phyloP scores from a whole-genome alignment of 2,797 vertebrate species.

The Myotis myotis region DNA sequence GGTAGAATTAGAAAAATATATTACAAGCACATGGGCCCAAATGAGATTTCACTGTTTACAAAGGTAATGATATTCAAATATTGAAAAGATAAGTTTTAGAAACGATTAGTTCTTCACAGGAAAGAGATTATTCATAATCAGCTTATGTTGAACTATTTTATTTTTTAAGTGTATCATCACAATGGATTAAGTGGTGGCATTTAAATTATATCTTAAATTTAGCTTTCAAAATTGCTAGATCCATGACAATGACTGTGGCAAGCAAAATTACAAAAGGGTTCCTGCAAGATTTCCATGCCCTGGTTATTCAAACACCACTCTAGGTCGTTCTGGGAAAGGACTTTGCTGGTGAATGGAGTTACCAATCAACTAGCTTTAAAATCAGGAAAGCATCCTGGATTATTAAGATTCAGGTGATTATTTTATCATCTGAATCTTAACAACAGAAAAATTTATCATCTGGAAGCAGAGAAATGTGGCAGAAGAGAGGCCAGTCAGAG shows the following conservation, averaged over 20 bases:
- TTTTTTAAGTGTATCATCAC: neutral
- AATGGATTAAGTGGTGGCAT: neutral
- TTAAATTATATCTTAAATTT: neutral
- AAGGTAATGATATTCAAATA: constrained; percentile 22
- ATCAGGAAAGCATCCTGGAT: neutral
- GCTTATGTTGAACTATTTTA: constrained; percentile 7
- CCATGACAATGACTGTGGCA: neutral
- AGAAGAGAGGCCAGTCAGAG: neutral
- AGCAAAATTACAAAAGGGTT: neutral
- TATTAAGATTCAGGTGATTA: neutral
- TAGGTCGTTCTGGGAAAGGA: neutral
- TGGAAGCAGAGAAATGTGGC: neutral
- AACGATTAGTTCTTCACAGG: neutral
- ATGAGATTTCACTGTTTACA: neutral
- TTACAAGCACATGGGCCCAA: neutral
- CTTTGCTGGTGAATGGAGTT: neutral
- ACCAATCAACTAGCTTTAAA: neutral
- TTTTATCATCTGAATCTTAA: neutral
- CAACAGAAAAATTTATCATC: neutral
- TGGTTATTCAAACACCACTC: neutral
- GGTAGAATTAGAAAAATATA: neutral
- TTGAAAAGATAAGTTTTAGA: neutral
- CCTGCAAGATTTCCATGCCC: neutral
- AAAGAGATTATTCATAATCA: neutral
- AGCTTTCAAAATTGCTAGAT: neutral